Percentiles rank a stretch among this genome's conserved stretches.
phyloP scores from a whole-genome alignment of 2,888 invertebrate species.

The Mythimna loreyi region DNA sequence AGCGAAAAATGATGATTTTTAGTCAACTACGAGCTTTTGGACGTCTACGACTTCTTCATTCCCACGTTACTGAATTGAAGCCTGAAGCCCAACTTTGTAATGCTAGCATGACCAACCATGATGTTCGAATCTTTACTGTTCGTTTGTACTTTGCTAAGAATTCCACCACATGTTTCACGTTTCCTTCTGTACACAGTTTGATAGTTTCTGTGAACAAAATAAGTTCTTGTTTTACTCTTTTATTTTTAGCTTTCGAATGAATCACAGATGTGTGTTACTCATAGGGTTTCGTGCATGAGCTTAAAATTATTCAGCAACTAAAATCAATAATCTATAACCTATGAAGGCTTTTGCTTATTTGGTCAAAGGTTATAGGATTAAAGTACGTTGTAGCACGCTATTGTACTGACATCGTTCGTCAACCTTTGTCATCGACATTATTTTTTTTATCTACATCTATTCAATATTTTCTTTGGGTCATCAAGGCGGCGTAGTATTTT shows the following conservation, averaged over 20 bases:
- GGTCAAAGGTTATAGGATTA: constrained; percentile 43
- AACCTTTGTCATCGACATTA: constrained; percentile 14
- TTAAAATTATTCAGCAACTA: constrained; percentile 24
- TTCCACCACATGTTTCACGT: constrained; percentile 19
- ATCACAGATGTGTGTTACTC: constrained; percentile 24
- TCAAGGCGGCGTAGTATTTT: neutral
- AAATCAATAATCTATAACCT: constrained; percentile 35
- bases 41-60: neutral
- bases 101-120: no score
- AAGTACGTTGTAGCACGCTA: constrained; percentile 2
- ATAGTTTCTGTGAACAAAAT: constrained; percentile 10
- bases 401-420: constrained; percentile 12
- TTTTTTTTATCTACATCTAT: neutral
- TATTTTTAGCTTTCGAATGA: constrained; percentile 34
- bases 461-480: neutral
- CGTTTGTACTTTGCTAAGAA: neutral
- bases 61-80: neutral
- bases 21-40: neutral
- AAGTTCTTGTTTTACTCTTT: neutral
- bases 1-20: no score
- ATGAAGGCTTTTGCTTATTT: constrained; percentile 8
- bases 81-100: neutral
- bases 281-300: constrained; percentile 23
- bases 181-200: neutral
- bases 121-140: neutral